Evolutionary conservation across 2,888 invertebrate genomes (phyloP).

Genomic region (Coenonympha glycerion): DNA sequence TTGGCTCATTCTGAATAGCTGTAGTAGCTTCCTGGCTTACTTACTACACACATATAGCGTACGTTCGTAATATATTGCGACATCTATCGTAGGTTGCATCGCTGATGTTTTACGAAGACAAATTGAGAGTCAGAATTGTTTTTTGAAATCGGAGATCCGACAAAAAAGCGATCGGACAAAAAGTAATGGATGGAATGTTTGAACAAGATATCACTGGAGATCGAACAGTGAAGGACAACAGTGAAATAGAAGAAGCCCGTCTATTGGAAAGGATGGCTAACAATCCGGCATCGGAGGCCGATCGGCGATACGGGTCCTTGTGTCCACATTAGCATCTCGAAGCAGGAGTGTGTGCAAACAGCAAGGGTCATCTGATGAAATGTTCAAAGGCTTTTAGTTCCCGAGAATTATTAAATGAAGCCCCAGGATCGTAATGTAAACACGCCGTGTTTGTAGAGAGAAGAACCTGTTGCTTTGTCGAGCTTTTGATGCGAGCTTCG

Average conservation of each 20-base stretch:
- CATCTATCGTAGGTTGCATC: background rate
- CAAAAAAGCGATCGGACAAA: slow-evolving; percentile 22
- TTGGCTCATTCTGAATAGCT: slow-evolving; percentile 48
- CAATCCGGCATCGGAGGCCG: slow-evolving; percentile 68
- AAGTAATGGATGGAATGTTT: slow-evolving; percentile 41
- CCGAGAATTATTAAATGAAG: slow-evolving; percentile 77
- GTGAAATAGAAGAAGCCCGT: slow-evolving; percentile 66
- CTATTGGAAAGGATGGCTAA: slow-evolving; percentile 57
- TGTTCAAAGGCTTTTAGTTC: slow-evolving; percentile 77
- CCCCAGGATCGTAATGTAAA: slow-evolving; percentile 75
- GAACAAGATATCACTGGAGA: slow-evolving; percentile 54
- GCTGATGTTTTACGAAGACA: background rate
- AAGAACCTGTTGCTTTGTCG: slow-evolving; percentile 74
- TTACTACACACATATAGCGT: slow-evolving; percentile 11
- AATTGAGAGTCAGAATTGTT: slow-evolving; percentile 8
- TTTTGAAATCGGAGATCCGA: background rate
- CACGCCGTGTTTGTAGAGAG: slow-evolving; percentile 66
- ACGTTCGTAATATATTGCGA: background rate
- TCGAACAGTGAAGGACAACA: slow-evolving; percentile 56
- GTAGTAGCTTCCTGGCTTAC: slow-evolving; percentile 36
- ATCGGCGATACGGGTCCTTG: slow-evolving; percentile 75
- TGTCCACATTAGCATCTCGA: slow-evolving; percentile 76
- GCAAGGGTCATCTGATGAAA: slow-evolving; percentile 75
- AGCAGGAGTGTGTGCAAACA: slow-evolving; percentile 74
- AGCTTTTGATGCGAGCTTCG: slow-evolving; percentile 66